Conservation (phyloP, 1,140 invertebrate genomes). For the Acromyrmex heyeri region DNA sequence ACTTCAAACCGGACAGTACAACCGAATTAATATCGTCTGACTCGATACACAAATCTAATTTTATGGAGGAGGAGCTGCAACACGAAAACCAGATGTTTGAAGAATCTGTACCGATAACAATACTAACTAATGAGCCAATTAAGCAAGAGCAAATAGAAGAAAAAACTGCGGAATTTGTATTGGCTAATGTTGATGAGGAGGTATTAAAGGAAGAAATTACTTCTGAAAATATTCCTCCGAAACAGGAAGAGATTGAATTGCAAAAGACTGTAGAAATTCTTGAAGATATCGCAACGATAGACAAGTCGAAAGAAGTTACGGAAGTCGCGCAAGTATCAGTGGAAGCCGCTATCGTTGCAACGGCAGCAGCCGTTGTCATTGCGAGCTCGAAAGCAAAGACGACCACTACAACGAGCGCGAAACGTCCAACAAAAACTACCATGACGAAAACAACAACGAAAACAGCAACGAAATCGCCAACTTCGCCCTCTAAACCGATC, state of each 20-base stretch:
- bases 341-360: constrained; percentile 69
- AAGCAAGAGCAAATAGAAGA: constrained; percentile 57
- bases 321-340: constrained; percentile 73
- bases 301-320: constrained; percentile 52
- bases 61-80: not conserved
- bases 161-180: constrained; percentile 52
- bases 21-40: not conserved
- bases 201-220: constrained; percentile 39
- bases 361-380: constrained; percentile 71
- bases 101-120: not conserved
- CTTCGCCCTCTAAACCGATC: constrained; percentile 80
- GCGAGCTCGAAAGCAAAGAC: constrained; percentile 72
- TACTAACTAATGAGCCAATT: not conserved
- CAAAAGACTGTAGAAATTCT: not conserved
- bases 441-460: constrained; percentile 64
- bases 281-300: not conserved
- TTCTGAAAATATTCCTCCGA: not conserved
- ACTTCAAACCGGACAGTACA: not conserved
- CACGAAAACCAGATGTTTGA: no score
- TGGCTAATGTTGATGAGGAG: not conserved
- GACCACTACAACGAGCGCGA: constrained; percentile 54
- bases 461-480: constrained; percentile 79
- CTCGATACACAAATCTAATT: not conserved
- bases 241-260: not conserved
- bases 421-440: constrained; percentile 23